A percentile compares a stretch with the other conserved stretches of the same genome.
phyloP scores from a whole-genome alignment of 2,113 vertebrate species.

The Meleagris gallopavo region DNA sequence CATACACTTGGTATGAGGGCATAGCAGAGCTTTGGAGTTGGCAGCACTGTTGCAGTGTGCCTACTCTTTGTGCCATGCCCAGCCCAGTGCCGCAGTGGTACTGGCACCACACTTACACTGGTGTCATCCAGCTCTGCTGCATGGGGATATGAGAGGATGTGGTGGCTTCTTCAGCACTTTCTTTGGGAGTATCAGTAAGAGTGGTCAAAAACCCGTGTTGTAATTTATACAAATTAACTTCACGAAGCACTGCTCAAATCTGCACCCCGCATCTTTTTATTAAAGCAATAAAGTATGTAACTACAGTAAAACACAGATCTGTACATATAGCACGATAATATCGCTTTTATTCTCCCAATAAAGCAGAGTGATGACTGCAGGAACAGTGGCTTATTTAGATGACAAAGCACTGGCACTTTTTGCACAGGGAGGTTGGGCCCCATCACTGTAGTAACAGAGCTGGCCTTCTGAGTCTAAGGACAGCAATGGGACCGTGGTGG shows the following conservation, averaged over 20 bases:
- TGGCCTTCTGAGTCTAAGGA: neutral
- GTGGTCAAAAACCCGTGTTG: conserved; percentile 6
- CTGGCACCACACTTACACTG: rapidly evolving
- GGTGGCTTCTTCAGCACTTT: neutral
- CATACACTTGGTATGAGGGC: neutral
- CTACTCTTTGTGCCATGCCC: neutral
- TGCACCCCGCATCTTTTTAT: conserved; percentile 51
- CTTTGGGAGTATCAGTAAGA: neutral
- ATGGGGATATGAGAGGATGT: neutral
- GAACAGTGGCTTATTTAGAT: neutral
- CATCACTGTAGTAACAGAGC: neutral
- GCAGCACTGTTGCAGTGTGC: rapidly evolving
- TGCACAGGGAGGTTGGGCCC: neutral
- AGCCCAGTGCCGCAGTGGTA: rapidly evolving
- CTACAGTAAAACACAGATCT: conserved; percentile 40
- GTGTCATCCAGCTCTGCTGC: neutral
- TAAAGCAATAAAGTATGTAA: conserved; percentile 69
- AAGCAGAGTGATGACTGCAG: neutral
- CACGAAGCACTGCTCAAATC: neutral
- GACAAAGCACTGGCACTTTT: neutral
- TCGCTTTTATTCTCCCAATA: conserved; percentile 53
- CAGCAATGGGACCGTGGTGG: rapidly evolving
- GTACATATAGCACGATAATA: neutral
- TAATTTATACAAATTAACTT: conserved; percentile 57
- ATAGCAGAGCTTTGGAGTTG: neutral